phyloP scores from a whole-genome alignment of 2,888 invertebrate species.

The Athrips mouffetella region DNA sequence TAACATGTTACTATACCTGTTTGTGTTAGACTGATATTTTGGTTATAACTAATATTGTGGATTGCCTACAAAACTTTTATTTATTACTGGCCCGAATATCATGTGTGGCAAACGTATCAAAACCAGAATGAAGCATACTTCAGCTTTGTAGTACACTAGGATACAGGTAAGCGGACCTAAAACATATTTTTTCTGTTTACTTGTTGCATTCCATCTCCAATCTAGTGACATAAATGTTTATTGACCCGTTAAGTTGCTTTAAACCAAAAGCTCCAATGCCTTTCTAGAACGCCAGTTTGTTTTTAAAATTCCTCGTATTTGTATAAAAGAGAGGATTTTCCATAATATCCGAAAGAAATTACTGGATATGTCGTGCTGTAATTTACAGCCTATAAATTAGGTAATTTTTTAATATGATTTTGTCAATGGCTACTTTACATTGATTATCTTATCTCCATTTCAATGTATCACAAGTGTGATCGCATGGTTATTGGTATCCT shows the following conservation, averaged over 20 bases:
- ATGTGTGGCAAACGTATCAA: conserved; percentile 69
- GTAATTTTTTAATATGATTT: background rate
- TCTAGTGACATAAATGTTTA: conserved; percentile 24
- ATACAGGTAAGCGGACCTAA: conserved; percentile 59
- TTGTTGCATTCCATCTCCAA: conserved; percentile 29
- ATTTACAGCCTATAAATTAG: background rate
- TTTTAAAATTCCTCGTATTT: conserved; percentile 35
- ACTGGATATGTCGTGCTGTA: no score
- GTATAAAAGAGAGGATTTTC: conserved; percentile 16
- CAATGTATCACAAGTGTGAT: background rate
- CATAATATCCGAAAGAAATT: conserved; percentile 15
- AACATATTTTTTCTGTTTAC: conserved; percentile 29
- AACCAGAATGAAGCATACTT: conserved; percentile 71
- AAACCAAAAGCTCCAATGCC: conserved; percentile 39
- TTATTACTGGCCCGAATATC: conserved; percentile 36
- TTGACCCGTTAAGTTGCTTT: conserved; percentile 37
- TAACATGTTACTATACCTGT: conserved; percentile 53
- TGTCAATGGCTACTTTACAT: background rate
- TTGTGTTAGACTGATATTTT: conserved; percentile 34
- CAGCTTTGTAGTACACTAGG: conserved; percentile 55
- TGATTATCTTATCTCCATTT: background rate
- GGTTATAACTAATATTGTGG: conserved; percentile 23
- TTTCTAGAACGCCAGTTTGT: conserved; percentile 61
- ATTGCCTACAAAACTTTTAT: conserved; percentile 4
- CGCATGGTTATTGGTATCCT: background rate